Evolutionary conservation across 2,888 invertebrate genomes (phyloP), one percentile per base, ranked within the genome.

Genomic region (Nemurella pictetii): DNA sequence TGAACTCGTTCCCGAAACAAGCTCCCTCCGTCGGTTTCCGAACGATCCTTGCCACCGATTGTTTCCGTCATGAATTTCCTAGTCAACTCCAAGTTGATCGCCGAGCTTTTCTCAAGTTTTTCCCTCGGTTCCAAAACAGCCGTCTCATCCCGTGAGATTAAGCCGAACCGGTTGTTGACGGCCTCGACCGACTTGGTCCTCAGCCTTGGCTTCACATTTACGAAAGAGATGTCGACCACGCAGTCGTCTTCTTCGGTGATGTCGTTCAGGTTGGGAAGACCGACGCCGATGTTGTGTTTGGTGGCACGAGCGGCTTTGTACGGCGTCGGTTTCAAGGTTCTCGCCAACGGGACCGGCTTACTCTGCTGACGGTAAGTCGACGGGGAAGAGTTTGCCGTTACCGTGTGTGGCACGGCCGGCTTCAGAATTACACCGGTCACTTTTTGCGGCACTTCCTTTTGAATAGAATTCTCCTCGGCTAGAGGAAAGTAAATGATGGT

Each of bases 181-280:
- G 12, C 25, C 35, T 35, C 30, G 3, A 26, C 26, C 35, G 36
- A 81, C 27, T 28, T 4, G 0, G 78, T 15, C 7, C 78, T 12
- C 5, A 15, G 4, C 4, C 15, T 25, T n/a, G 25, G 20, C n/a
- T 35, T n/a, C 36, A 20, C 32, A 36, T 36, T 35, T 35, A 35
- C n/a, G 9, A 25, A n/a, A 5, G 25, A 2, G 5, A 75, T 4
- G 32, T 36, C 80, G n/a, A 32, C 32, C 35, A 20, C 36, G 2
- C 28, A 12, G 4, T 3, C 36, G 4, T 15, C 35, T 35, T 81
- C 80, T 26, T 81, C 80, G 25, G 36, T 36, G 36, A 81, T 81
- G 3, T 81, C 26, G 3, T 30, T 9, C 80, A 81, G 26, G 35
- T 81, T 81, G 4, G 80, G 80, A 12, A 81, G 36, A n/a, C 80